Evolutionary conservation across 2,888 invertebrate genomes (phyloP).

Genomic region (Siphonodentalium dalli): DNA sequence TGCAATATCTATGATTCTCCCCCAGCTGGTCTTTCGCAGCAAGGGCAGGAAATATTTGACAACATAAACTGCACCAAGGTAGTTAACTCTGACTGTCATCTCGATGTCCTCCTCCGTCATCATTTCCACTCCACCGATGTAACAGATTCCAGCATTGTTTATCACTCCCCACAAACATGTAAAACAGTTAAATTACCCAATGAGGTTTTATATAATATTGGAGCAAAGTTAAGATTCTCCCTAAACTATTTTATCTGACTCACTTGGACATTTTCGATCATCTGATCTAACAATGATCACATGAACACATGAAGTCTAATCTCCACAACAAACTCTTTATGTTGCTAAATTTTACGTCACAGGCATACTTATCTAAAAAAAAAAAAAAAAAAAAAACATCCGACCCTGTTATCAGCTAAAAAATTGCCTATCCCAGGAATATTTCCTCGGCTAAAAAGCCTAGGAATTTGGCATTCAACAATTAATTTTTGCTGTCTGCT

Average conservation of each 20-base stretch:
- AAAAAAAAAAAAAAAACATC: no score
- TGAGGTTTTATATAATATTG: background rate
- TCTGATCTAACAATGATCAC: no score
- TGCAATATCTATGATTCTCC: constrained; percentile 50
- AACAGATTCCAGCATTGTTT: constrained; percentile 56
- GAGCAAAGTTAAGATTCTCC: background rate
- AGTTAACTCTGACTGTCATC: constrained; percentile 49
- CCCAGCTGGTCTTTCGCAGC: constrained; percentile 37
- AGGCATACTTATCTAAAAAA: no score
- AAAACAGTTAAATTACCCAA: constrained; percentile 2
- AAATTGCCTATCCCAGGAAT: no score
- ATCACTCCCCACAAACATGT: constrained; percentile 51
- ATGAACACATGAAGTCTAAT: no score
- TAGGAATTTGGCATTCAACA: no score
- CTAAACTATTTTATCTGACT: background rate
- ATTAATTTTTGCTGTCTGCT: no score
- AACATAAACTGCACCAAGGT: constrained; percentile 46
- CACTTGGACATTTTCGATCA: no score
- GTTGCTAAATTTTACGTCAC: no score
- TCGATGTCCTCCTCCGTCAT: constrained; percentile 46
- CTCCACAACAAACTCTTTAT: no score
- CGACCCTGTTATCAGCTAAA: no score
- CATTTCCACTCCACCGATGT: constrained; percentile 49
- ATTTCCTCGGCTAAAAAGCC: no score
- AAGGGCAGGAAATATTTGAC: constrained; percentile 50